Percentiles rank a stretch among this genome's conserved stretches.
These are phyloP conservation scores for Atta colombica DNA, from an alignment of 1,140 invertebrate genomes.

Conservation along the genomic window DNA sequence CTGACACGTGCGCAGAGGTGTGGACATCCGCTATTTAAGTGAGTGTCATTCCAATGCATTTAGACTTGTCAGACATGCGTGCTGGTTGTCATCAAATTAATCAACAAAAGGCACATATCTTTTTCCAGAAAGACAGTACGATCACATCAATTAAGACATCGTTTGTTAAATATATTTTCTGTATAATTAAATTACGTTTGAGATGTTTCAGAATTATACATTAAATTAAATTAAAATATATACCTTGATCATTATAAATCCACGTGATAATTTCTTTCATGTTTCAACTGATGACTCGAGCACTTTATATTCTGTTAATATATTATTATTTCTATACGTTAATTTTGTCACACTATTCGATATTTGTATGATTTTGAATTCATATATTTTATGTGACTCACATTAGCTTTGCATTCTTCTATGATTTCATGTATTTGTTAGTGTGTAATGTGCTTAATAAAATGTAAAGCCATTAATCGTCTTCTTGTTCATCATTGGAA, in stretches of 20 bases:
- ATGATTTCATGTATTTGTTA: neutral
- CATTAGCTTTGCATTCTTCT: no score
- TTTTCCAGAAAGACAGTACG: neutral
- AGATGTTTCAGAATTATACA: neutral
- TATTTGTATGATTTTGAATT: no score
- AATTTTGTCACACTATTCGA: neutral
- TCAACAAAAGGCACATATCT: neutral
- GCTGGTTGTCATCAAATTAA: constrained; percentile 29
- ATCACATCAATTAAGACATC: constrained; percentile 10
- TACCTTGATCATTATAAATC: neutral
- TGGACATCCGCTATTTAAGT: constrained; percentile 47
- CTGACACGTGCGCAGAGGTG: constrained; percentile 37
- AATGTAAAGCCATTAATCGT: constrained; percentile 42
- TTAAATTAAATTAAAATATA: neutral
- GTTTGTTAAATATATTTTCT: neutral
- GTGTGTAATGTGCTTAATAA: constrained; percentile 30
- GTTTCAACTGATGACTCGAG: neutral
- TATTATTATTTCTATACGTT: constrained; percentile 9
- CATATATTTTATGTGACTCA: no score
- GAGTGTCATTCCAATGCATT: constrained; percentile 27
- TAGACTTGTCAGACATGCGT: neutral
- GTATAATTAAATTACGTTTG: neutral
- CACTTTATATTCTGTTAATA: neutral
- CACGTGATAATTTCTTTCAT: neutral
- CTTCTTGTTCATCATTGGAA: constrained; percentile 50